Conservation (phyloP, 2,797 vertebrate species). For the Prionace glauca region DNA sequence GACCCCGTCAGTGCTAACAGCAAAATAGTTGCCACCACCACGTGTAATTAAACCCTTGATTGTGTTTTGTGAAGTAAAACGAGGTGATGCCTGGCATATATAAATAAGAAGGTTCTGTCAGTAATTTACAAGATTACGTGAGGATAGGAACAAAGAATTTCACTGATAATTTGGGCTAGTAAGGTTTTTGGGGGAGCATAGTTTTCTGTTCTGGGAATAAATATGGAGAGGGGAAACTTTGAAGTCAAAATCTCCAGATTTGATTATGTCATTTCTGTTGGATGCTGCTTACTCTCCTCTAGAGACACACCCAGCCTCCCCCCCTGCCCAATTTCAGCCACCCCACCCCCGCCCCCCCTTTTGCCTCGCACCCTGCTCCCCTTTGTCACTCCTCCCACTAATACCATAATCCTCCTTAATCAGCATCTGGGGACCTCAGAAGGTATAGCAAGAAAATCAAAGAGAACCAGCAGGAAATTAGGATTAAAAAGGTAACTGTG, state of each 20-base stretch:
- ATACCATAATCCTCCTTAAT: background rate
- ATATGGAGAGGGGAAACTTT: background rate
- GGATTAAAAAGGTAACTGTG: background rate
- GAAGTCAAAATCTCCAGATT: background rate
- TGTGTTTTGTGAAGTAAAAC: background rate
- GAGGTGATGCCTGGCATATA: background rate
- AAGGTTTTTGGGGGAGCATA: background rate
- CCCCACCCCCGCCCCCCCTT: fast-evolving
- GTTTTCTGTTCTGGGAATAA: background rate
- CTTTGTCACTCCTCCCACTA: background rate
- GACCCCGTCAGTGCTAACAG: background rate
- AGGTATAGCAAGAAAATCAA: background rate
- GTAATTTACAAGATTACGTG: background rate
- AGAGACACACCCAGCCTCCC: background rate
- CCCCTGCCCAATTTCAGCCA: too few species aligned
- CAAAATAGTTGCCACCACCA: background rate
- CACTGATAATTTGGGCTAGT: background rate
- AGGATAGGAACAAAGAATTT: background rate
- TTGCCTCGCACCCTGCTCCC: too few species aligned
- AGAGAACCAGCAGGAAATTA: background rate
- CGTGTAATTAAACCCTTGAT: background rate
- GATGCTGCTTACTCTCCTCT: background rate
- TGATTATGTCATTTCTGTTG: background rate
- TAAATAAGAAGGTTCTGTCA: background rate
- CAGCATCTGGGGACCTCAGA: background rate